Percentiles rank a stretch among this genome's conserved stretches.
Conservation (phyloP, 2,113 vertebrate genomes). For the Pyxicephalus adspersus region DNA sequence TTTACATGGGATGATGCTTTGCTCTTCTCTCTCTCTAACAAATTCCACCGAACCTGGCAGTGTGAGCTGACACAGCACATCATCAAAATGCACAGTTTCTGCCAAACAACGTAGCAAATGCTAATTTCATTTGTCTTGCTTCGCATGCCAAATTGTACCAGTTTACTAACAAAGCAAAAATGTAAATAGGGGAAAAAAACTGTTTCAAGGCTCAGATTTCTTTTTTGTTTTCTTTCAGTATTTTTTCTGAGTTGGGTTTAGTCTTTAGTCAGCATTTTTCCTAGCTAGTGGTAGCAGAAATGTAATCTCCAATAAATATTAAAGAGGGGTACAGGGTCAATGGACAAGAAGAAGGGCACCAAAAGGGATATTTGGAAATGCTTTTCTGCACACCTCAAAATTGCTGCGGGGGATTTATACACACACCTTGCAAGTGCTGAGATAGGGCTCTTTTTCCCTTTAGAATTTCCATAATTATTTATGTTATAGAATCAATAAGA, state of each 20-base stretch:
- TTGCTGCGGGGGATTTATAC: neutral
- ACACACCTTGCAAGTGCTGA: no score
- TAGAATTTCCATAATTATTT: no score
- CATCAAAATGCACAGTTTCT: constrained; percentile 60
- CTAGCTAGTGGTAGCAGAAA: constrained; percentile 63
- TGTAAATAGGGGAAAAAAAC: constrained; percentile 71
- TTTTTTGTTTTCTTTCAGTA: constrained; percentile 56
- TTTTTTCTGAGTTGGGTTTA: constrained; percentile 66
- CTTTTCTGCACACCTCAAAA: neutral
- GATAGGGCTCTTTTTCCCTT: no score
- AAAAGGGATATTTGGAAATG: neutral
- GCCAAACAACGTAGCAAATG: constrained; percentile 66
- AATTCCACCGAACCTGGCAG: constrained; percentile 56
- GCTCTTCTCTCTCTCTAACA: constrained; percentile 59
- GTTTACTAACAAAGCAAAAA: constrained; percentile 79
- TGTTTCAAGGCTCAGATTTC: constrained; percentile 49
- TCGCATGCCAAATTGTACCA: constrained; percentile 59
- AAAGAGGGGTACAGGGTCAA: constrained; percentile 47
- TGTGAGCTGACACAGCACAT: constrained; percentile 68
- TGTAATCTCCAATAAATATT: constrained; percentile 63
- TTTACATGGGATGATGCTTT: constrained; percentile 28
- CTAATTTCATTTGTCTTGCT: constrained; percentile 65
- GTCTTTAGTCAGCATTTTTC: constrained; percentile 71
- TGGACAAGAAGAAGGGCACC: constrained; percentile 46
- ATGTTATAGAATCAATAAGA: no score